Evolutionary conservation across 2,797 vertebrate genomes (phyloP).

Genomic region (Neosilurus mollespiculum): DNA sequence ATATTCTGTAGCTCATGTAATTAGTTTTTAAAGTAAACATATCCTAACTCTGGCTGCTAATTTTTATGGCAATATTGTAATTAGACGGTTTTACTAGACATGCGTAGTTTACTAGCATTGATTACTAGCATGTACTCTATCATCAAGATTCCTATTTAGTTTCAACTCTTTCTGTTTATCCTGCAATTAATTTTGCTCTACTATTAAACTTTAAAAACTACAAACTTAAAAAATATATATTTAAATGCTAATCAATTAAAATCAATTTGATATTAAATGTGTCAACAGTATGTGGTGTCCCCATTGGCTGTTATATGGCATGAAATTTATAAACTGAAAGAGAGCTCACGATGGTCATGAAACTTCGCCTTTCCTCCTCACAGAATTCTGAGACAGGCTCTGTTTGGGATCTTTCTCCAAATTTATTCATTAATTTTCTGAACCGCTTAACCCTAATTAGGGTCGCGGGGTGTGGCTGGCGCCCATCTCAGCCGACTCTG

Average conservation of each 20-base stretch:
- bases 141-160: background rate
- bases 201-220: no score
- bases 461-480: no score
- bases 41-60: background rate
- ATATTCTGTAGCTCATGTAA: no score
- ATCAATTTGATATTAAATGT: background rate
- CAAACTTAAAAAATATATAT: no score
- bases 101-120: background rate
- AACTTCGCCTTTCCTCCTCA: constrained; percentile 37
- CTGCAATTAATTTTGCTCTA: background rate
- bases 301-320: constrained; percentile 47
- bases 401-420: constrained; percentile 64
- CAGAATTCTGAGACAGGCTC: constrained; percentile 43
- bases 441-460: no score
- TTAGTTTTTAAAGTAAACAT: background rate
- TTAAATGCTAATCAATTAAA: background rate
- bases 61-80: background rate
- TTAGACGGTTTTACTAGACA: background rate
- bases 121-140: background rate
- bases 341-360: constrained; percentile 60
- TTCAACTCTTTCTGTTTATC: background rate
- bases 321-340: constrained; percentile 69
- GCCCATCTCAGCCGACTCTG: no score
- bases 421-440: constrained; percentile 51
- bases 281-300: background rate